Base-by-base conservation (phyloP, 1,140 invertebrate species). In the Achroia grisella region DNA sequence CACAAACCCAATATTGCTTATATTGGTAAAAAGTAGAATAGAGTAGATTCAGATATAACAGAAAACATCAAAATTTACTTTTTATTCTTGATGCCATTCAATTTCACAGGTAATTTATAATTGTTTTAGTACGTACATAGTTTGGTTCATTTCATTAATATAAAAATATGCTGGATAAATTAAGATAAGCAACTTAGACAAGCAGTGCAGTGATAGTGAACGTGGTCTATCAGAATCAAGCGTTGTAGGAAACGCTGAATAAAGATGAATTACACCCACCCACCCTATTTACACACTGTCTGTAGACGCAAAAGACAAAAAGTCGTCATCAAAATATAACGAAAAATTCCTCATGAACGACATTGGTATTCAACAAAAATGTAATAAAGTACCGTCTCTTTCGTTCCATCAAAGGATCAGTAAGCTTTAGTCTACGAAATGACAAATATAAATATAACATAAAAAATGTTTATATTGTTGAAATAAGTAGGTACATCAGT, bases 221-320 rank as follows among this genome's bases (percentile, higher is more conserved):
- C 50, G 56, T 61, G 56, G 68, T 65, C 68, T 64, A 66, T 69
- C 54, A 62, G 59, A 50, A 68, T 62, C 53, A 67, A 58, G 45
- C 54, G 55, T 45, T 60, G 47, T 54, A 57, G 54, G 6, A 23
- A 23, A 57, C 51, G 36, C 39, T 53, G 46, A 71, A 71, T 62
- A 53, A 52, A 71, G 71, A 74, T 63, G 56, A 67, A 74, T 74
- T 56, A 63, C 60, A 56, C 12, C 58, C 40, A 34, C 51, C 61
- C 48, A 61, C 51, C 48, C 44, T 32, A 52, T 52, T 43, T 49
- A 17, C 37, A 28, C 10, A 39, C 52, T 29, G 27, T 33, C 35
- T 31, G 43, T 31, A 43, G 36, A 37, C 44, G 27, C 39, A 53
- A 45, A n/a, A 28, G 51, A 53, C 47, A 53, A 56, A 58, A 48